phyloP scores from a whole-genome alignment of 2,113 vertebrate species.

The Cyanoderma ruficeps region DNA sequence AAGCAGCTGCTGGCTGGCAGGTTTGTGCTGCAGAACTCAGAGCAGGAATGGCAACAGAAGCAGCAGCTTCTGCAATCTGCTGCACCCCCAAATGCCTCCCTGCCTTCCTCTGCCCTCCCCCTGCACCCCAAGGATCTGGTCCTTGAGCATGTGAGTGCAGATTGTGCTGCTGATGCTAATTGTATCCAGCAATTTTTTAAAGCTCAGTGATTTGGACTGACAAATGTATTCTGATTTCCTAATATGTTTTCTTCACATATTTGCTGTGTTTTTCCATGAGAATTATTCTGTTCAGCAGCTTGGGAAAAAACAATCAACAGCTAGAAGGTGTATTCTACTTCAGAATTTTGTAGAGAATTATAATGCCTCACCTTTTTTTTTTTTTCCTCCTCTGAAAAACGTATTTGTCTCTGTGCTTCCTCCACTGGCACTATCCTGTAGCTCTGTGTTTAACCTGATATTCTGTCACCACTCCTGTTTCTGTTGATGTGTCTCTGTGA shows the following conservation, averaged over 20 bases:
- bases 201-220: conserved; percentile 36
- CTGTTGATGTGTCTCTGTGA: background rate
- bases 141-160: rapidly evolving
- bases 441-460: background rate
- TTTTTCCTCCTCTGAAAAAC: background rate
- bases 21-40: background rate
- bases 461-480: background rate
- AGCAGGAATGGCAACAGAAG: background rate
- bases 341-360: conserved; percentile 7
- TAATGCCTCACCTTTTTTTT: background rate
- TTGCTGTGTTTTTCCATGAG: conserved; percentile 15
- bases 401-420: background rate
- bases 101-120: rapidly evolving
- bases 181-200: background rate
- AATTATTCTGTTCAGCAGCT: conserved; percentile 43
- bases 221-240: conserved; percentile 49
- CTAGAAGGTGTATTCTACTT: conserved; percentile 1
- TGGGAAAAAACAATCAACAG: conserved; percentile 31
- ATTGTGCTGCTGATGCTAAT: background rate
- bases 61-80: background rate
- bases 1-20: background rate
- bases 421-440: background rate
- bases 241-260: conserved; percentile 32
- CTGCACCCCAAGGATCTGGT: rapidly evolving
- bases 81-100: rapidly evolving